Conservation (phyloP, 2,888 invertebrate species). For the Drosophila suboccidentalis region DNA sequence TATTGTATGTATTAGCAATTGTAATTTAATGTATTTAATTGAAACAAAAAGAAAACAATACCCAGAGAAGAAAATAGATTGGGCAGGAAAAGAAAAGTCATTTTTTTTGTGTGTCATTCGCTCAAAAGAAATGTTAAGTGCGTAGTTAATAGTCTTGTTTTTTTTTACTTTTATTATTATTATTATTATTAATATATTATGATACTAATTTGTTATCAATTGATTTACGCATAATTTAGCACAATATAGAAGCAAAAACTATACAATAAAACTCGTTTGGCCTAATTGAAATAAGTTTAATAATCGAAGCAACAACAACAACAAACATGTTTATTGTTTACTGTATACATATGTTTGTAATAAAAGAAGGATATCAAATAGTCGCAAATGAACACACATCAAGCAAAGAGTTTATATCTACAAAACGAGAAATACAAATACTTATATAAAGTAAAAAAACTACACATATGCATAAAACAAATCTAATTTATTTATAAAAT, state of each 20-base stretch:
- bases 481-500: constrained; percentile 78
- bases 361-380: constrained; percentile 58
- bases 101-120: constrained; percentile 47
- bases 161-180: constrained; percentile 56
- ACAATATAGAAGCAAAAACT: constrained; percentile 48
- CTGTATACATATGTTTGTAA: constrained; percentile 10
- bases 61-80: constrained; percentile 31
- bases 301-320: constrained; percentile 29
- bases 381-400: constrained; percentile 68
- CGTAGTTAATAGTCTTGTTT: constrained; percentile 61
- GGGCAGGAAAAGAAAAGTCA: constrained; percentile 32
- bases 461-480: constrained; percentile 65
- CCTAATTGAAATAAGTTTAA: constrained; percentile 38
- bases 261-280: constrained; percentile 36
- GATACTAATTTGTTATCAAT: constrained; percentile 70
- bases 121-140: constrained; percentile 48
- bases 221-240: constrained; percentile 74
- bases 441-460: constrained; percentile 49
- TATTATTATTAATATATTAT: constrained; percentile 51
- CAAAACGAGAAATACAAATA: constrained; percentile 46
- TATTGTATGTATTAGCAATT: constrained; percentile 77
- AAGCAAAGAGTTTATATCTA: constrained; percentile 66
- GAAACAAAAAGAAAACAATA: constrained; percentile 31
- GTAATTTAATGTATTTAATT: constrained; percentile 78
- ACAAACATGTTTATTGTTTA: constrained; percentile 22